Conservation (phyloP, 2,888 invertebrate species). For the Boloria euphrosyne region DNA sequence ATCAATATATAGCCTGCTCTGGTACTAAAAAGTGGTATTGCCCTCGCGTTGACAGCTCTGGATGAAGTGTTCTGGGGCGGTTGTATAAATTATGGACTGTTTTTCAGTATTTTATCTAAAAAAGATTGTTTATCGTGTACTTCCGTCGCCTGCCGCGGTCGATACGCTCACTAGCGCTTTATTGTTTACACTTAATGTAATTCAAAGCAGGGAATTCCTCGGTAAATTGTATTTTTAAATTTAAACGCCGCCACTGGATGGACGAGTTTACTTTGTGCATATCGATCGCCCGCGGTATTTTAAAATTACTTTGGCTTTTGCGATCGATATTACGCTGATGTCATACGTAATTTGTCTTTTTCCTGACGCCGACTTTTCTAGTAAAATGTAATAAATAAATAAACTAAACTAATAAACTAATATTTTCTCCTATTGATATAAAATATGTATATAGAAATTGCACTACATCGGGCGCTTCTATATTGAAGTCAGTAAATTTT, state of each 20-base stretch:
- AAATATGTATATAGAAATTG: neutral
- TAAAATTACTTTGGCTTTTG: conserved; percentile 65
- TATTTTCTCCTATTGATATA: too few relatives aligned
- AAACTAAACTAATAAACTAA: too few relatives aligned
- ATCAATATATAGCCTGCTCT: conserved; percentile 24
- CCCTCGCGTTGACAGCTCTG: conserved; percentile 59
- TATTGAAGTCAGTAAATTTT: conserved; percentile 34
- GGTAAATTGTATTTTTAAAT: conserved; percentile 80
- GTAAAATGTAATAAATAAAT: conserved; percentile 34
- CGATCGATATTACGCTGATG: conserved; percentile 70
- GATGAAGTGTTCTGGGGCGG: conserved; percentile 64
- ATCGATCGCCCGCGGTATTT: conserved; percentile 66
- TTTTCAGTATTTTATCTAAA: conserved; percentile 79
- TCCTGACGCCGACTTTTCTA: conserved; percentile 48
- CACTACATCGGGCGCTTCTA: neutral
- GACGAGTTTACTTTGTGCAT: conserved; percentile 65
- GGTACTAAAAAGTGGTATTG: conserved; percentile 40
- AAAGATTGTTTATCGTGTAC: conserved; percentile 80
- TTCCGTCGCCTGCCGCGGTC: conserved; percentile 78
- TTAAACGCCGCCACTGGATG: conserved; percentile 60
- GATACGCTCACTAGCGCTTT: conserved; percentile 79
- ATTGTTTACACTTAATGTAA: conserved; percentile 82
- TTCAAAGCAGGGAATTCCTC: conserved; percentile 81
- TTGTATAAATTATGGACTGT: conserved; percentile 72
- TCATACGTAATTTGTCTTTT: conserved; percentile 65